Evolutionary conservation across 2,113 vertebrate species (phyloP), one percentile per base, ranked within the genome.

Genomic region (Sinocyclocheilus maitianheensis): DNA sequence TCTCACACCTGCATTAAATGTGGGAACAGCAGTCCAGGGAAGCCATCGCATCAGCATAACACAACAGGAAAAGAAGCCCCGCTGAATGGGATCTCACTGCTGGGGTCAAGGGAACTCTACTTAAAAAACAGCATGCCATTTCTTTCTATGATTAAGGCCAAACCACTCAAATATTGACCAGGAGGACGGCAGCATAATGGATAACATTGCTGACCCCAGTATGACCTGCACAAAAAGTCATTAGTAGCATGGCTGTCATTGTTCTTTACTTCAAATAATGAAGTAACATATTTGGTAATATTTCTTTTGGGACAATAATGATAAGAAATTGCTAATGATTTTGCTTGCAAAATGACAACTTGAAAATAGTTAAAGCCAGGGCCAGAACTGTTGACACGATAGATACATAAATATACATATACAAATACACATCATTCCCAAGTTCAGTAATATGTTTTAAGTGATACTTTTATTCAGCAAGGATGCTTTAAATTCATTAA

Each of bases 151-250:
- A 81, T 65, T 63, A 75, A n/a, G 4, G n/a, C 53, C 20, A 43
- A 43, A 80, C 37, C 22, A n/a, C 37, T 63, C 12, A 80, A 80
- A 63, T 63, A 63, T 80, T 80, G 78, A 80, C 30, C 12, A 63
- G 37, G 48, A 46, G 37, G 63, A 20, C 2, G 12, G 18, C 74
- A 53, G 77, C 88, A 89, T 67, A 76, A 84, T 87, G 74, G 62
- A 74, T 80, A 46, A 63, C 78, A 24, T 63, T 63, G 37, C 37
- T 63, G 58, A 80, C 3, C 78, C 12, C 58, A 46, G 78, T 46
- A 26, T 46, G 58, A 46, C 78, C 58, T 24, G 7, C 14, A 63
- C 5, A 22, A 26, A 24, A 46, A 51, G 6, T 80, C 22, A 80
- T 80, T 26, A 55, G 51, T 24, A 80, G 55, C 77, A 80, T 62